Percentiles rank a stretch among this genome's conserved stretches.
phyloP scores from a whole-genome alignment of 2,113 vertebrate species.

The Corythoichthys haematopterus region DNA sequence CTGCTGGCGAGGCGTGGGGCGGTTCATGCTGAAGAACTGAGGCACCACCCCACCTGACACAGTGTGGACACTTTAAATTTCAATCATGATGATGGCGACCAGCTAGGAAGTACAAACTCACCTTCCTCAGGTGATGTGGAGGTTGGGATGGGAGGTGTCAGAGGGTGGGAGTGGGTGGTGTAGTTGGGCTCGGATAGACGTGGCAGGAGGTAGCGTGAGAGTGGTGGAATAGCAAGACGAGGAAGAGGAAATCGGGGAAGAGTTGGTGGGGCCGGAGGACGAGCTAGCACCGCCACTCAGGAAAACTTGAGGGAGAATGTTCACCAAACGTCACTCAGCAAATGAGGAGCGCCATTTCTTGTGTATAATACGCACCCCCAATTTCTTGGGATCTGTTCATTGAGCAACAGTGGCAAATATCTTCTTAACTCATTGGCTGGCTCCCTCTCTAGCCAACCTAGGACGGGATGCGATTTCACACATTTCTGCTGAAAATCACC shows the following conservation, averaged over 20 bases:
- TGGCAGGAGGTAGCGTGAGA: constrained; percentile 48
- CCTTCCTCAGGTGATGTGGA: constrained; percentile 79
- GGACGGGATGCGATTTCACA: too few relatives aligned
- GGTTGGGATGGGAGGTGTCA: constrained; percentile 67
- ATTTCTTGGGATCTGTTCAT: too few relatives aligned
- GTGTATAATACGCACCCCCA: too few relatives aligned
- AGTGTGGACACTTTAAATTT: too few relatives aligned
- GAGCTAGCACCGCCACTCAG: constrained; percentile 63
- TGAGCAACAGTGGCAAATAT: too few relatives aligned
- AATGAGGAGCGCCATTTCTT: background rate
- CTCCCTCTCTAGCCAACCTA: too few relatives aligned
- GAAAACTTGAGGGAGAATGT: constrained; percentile 66
- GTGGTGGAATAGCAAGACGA: constrained; percentile 61
- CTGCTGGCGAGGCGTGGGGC: constrained; percentile 82
- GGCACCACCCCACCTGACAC: constrained; percentile 71
- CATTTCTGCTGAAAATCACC: too few relatives aligned
- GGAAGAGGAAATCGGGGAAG: constrained; percentile 49
- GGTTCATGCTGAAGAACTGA: constrained; percentile 98
- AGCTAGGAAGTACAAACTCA: constrained; percentile 72
- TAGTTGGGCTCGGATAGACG: constrained; percentile 46
- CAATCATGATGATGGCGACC: background rate
- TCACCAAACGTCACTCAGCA: background rate
- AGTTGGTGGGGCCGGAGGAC: constrained; percentile 62
- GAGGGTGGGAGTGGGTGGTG: constrained; percentile 48
- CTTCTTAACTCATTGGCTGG: too few relatives aligned